Conservation (phyloP, 2,113 vertebrate genomes). For the Oryzias celebensis region DNA sequence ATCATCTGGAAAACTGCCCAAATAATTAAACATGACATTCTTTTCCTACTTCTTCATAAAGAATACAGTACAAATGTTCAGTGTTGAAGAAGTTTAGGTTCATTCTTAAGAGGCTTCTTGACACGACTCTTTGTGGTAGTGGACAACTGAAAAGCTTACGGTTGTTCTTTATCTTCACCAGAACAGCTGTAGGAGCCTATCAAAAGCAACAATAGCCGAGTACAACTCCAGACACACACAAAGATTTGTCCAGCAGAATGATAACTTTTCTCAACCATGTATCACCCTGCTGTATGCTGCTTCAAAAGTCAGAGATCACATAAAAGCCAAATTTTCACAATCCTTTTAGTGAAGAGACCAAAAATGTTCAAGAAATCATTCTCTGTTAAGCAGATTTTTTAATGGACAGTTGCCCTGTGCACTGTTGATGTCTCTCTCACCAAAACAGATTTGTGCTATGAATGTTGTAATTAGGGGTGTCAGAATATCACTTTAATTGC, state of each 20-base stretch:
- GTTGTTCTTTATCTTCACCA: constrained; percentile 52
- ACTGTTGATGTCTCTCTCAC: no score
- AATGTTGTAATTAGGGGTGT: no score
- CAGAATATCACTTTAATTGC: no score
- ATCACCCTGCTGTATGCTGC: constrained; percentile 21
- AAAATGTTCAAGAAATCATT: no score
- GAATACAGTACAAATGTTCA: constrained; percentile 8
- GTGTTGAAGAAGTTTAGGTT: constrained; percentile 27
- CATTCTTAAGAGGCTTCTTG: constrained; percentile 37
- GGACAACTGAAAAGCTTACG: constrained; percentile 44
- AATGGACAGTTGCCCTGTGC: no score
- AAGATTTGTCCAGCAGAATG: constrained; percentile 11
- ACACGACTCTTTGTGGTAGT: constrained; percentile 22
- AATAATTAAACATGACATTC: constrained; percentile 20
- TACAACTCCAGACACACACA: constrained; percentile 25
- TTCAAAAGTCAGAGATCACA: neutral
- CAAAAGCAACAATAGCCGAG: constrained; percentile 56
- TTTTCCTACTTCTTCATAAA: constrained; percentile 6
- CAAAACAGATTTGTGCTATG: no score
- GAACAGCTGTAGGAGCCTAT: constrained; percentile 58
- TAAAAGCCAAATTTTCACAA: no score
- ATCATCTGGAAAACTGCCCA: constrained; percentile 26
- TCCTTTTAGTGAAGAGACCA: no score
- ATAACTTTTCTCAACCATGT: constrained; percentile 31
- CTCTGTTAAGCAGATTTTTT: no score